Evolutionary conservation across 2,888 invertebrate genomes (phyloP).

Genomic region (Phrixothrix hirtus): DNA sequence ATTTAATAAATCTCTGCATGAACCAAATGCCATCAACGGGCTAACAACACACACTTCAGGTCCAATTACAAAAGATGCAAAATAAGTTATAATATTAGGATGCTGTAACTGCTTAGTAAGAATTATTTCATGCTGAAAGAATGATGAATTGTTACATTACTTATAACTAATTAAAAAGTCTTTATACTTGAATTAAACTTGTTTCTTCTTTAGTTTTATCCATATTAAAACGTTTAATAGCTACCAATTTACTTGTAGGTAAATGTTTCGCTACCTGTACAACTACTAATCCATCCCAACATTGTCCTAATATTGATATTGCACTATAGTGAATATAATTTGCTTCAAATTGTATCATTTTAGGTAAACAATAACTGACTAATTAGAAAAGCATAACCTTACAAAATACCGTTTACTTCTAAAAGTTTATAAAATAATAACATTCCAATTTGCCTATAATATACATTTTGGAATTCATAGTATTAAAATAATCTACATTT

Average conservation of each 20-base stretch:
- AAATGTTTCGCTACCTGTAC: constrained; percentile 73
- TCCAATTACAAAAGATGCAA: constrained; percentile 77
- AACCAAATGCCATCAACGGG: constrained; percentile 84
- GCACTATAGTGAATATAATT: constrained; percentile 68
- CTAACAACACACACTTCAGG: constrained; percentile 78
- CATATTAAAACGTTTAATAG: constrained; percentile 75
- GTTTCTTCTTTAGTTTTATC: constrained; percentile 70
- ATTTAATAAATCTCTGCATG: constrained; percentile 77
- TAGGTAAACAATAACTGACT: neutral
- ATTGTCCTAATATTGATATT: constrained; percentile 69
- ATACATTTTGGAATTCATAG: no score
- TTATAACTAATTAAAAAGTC: neutral
- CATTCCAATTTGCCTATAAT: no score
- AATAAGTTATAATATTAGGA: constrained; percentile 74
- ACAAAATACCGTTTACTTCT: no score
- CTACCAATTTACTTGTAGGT: constrained; percentile 68
- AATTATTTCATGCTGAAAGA: constrained; percentile 69
- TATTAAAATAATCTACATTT: no score
- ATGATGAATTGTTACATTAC: constrained; percentile 13
- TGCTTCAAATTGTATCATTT: constrained; percentile 54
- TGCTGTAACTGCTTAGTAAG: constrained; percentile 78
- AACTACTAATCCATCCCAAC: constrained; percentile 70
- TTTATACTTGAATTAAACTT: constrained; percentile 60
- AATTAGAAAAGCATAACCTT: no score
- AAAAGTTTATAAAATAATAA: no score